Evolutionary conservation across 2,888 invertebrate genomes (phyloP), one percentile per base, ranked within the genome.

Genomic region (Buathra laborator): DNA sequence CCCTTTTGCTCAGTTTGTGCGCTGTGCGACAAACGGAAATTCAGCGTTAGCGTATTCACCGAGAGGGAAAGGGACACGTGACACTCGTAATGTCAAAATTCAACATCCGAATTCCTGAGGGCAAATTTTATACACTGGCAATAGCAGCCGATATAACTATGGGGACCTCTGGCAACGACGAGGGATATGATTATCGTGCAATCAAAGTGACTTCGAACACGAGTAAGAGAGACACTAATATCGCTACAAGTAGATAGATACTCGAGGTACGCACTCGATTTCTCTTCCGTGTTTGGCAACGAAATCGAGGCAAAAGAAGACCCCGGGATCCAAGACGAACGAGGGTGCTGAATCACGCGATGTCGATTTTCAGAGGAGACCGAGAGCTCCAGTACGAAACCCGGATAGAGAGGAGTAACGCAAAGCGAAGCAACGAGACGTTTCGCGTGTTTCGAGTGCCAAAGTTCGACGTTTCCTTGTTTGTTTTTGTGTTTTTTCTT

Each of bases 401-500:
- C 19, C 56, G 56, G 56, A 56, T 56, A 19, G 19, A 76, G 83
- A 83, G 85, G 81, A 83, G 46, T 46, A 64, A 46, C 14, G 62
- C 56, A 32, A 62, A 80, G 81, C 80, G 80, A 86, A 85, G 86
- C 53, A 53, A 19, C 56, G 43, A 44, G 88, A 90, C 88, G 87
- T 87, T 89, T 90, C 84, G 88, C 89, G 87, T 88, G 87, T 86
- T 79, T 76, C 83, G 87, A 81, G 85, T 86, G 86, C 88, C 84
- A 87, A 88, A 83, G 86, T 88, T 87, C 83, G 85, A 88, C 77
- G 77, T 37, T 32, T 71, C 10, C 12, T 74, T 80, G 79, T 80
- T 81, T 79, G 74, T 56, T 44, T 66, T 56, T 72, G 85, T 83
- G 85, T 86, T 70, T 37, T 67, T 79, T 82, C 86, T 83, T 86